A percentile compares a stretch with the other conserved stretches of the same genome.
phyloP scores from a whole-genome alignment of 2,113 vertebrate species.

The Oenanthe melanoleuca region DNA sequence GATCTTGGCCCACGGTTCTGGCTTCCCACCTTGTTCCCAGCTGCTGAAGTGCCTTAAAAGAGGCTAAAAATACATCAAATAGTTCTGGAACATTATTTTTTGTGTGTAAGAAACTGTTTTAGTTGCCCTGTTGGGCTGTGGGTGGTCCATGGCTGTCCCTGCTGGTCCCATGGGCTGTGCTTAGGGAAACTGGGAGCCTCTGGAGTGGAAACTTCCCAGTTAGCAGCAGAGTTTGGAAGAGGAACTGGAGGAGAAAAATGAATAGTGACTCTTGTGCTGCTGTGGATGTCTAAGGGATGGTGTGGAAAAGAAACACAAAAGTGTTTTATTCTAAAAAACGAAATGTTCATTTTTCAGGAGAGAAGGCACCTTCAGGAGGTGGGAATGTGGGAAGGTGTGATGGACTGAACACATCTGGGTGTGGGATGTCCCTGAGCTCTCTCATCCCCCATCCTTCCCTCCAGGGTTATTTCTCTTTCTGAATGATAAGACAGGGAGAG shows the following conservation, averaged over 20 bases:
- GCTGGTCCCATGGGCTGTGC: neutral
- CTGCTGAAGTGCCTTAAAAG: slow-evolving; percentile 31
- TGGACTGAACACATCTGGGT: fast-evolving
- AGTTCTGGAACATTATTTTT: neutral
- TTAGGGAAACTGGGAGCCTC: neutral
- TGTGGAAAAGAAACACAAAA: neutral
- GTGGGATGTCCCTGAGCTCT: neutral
- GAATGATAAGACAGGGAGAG: neutral
- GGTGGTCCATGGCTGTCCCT: neutral
- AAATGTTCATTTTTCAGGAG: neutral
- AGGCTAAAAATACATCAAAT: slow-evolving; percentile 37
- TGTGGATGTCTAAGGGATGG: neutral
- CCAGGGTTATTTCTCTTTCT: neutral
- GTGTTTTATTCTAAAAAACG: neutral
- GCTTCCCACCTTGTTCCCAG: slow-evolving; percentile 42
- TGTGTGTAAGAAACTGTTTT: neutral
- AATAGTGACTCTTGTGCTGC: neutral
- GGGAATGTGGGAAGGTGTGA: neutral
- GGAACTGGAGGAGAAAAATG: neutral
- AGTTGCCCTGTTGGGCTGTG: neutral
- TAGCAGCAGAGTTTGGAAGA: neutral
- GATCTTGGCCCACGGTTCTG: neutral
- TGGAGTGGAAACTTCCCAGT: neutral
- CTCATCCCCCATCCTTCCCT: neutral
- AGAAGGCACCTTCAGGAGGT: neutral